phyloP scores from a whole-genome alignment of 2,888 invertebrate genomes.

The Zelleria hepariella region DNA sequence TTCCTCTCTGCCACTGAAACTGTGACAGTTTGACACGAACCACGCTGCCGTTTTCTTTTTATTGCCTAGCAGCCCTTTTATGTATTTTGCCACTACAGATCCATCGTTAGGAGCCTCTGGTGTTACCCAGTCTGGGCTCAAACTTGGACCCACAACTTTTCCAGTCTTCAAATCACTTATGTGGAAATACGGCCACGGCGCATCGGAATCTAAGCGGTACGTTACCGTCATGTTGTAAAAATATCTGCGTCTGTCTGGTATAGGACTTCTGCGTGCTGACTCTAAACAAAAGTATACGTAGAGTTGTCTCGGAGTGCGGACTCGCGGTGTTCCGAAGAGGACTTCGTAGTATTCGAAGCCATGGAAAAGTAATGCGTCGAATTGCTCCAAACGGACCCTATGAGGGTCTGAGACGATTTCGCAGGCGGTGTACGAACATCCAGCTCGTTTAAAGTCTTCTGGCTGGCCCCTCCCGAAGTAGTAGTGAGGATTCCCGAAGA shows the following conservation, averaged over 20 bases:
- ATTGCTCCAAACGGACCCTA: conserved; percentile 38
- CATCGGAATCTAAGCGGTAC: conserved; percentile 65
- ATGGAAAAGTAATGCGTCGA: conserved; percentile 69
- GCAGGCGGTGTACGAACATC: conserved; percentile 50
- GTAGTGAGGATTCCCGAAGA: conserved; percentile 41
- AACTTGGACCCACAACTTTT: conserved; percentile 27
- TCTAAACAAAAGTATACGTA: conserved; percentile 67
- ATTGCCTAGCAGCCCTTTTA: conserved; percentile 7
- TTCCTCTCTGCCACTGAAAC: conserved; percentile 48
- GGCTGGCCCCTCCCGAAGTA: conserved; percentile 36
- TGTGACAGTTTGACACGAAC: conserved; percentile 70
- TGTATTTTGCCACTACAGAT: background rate
- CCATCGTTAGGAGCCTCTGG: background rate
- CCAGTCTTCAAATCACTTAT: conserved; percentile 28
- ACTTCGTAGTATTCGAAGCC: conserved; percentile 41
- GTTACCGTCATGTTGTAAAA: conserved; percentile 74
- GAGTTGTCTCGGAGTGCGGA: conserved; percentile 43
- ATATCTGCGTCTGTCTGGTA: conserved; percentile 23
- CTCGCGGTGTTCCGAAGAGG: conserved; percentile 30
- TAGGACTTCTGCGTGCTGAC: conserved; percentile 30
- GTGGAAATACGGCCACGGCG: conserved; percentile 48
- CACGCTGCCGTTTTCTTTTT: conserved; percentile 68
- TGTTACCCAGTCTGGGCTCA: conserved; percentile 25
- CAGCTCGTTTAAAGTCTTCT: conserved; percentile 32
- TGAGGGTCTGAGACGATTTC: conserved; percentile 43